A percentile compares a stretch with the other conserved stretches of the same genome.
Conservation (phyloP, 2,888 invertebrate genomes). For the Noctua comes region DNA sequence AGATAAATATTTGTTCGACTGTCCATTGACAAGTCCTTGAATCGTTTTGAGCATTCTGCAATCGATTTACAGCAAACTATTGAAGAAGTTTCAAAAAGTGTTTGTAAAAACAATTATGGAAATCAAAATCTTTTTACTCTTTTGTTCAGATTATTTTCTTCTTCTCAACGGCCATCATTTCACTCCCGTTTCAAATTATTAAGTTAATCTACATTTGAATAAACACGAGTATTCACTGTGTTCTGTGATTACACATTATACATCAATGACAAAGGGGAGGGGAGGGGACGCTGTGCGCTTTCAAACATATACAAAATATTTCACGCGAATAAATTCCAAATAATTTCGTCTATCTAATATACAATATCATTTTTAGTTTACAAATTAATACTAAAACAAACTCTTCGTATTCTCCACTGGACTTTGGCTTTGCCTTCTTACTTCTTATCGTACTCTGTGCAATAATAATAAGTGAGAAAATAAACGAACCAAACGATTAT, state of each 20-base stretch:
- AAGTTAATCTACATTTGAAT: constrained; percentile 68
- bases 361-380: constrained; percentile 77
- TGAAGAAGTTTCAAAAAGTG: constrained; percentile 1
- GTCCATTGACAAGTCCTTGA: constrained; percentile 1
- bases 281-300: constrained; percentile 71
- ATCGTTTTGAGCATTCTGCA: constrained; percentile 41
- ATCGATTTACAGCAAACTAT: constrained; percentile 12
- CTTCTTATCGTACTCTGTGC: constrained; percentile 68
- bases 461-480: constrained; percentile 74
- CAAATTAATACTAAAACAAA: constrained; percentile 78
- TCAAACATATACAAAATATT: constrained; percentile 53
- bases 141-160: not conserved
- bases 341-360: constrained; percentile 82
- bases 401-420: constrained; percentile 72
- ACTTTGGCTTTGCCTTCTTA: constrained; percentile 77
- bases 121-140: not conserved
- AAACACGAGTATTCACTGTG: constrained; percentile 65
- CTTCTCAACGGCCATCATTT: constrained; percentile 26
- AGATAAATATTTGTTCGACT: not conserved
- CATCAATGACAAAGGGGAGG: constrained; percentile 46
- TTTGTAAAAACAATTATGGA: not conserved
- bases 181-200: constrained; percentile 65
- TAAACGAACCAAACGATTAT: constrained; percentile 28
- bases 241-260: constrained; percentile 58
- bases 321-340: constrained; percentile 63